These are phyloP conservation scores for Galeopterus variegatus DNA, from an alignment of 2,113 vertebrate species.

Conservation along the genomic window DNA sequence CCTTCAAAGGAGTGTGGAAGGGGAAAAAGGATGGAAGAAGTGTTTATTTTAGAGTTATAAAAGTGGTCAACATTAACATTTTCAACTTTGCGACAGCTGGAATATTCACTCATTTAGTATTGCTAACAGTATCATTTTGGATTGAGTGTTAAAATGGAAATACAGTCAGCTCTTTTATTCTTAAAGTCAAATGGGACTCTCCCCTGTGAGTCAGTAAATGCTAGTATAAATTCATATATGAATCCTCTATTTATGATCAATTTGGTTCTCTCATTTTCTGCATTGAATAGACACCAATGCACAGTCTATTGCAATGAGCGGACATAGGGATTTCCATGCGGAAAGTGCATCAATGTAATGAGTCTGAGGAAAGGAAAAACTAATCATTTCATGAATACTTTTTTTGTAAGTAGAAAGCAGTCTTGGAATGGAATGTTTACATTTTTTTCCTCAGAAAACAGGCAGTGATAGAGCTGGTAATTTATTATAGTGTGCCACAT, in stretches of 20 bases:
- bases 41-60: neutral
- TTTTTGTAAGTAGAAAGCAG: neutral
- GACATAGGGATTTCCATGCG: neutral
- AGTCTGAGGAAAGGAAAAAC: neutral
- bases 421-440: neutral
- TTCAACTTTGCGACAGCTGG: neutral
- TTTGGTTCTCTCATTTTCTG: neutral
- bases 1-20: neutral
- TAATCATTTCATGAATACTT: slow-evolving; percentile 6
- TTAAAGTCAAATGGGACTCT: neutral
- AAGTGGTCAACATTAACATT: neutral
- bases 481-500: neutral
- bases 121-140: neutral
- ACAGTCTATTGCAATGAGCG: neutral
- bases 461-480: neutral
- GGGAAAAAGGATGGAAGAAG: neutral
- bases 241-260: neutral
- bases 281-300: neutral
- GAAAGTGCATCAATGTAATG: neutral
- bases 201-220: neutral
- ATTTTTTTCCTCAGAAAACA: slow-evolving; percentile 7
- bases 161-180: neutral
- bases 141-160: neutral
- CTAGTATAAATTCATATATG: neutral
- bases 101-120: neutral